A percentile compares a stretch with the other conserved stretches of the same genome.
Conservation (phyloP, 2,888 invertebrate genomes). For the Panzeria rudis region DNA sequence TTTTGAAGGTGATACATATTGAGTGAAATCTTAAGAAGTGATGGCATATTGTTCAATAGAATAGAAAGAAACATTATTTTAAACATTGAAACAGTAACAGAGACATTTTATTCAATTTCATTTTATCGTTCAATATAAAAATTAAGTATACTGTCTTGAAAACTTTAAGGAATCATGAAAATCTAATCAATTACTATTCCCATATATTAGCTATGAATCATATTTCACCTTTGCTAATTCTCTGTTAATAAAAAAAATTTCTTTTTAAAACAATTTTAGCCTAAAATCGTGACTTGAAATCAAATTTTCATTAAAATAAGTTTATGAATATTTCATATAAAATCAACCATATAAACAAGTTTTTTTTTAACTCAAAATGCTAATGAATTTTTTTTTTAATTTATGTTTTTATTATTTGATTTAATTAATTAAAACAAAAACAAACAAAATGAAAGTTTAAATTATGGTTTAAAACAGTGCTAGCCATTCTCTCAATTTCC, state of each 20-base stretch:
- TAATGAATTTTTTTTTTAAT: slow-evolving; percentile 17
- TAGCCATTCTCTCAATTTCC: no score
- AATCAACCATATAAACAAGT: slow-evolving; percentile 27
- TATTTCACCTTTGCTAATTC: background rate
- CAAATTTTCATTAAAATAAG: background rate
- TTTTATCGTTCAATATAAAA: no score
- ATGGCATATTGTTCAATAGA: slow-evolving; percentile 3
- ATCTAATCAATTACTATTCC: no score
- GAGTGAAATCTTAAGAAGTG: slow-evolving; percentile 18
- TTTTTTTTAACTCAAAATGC: slow-evolving; percentile 9
- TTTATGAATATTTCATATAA: slow-evolving; percentile 19
- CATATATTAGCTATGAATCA: background rate
- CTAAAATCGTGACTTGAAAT: slow-evolving; percentile 16
- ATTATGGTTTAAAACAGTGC: background rate
- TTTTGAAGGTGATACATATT: slow-evolving; percentile 67
- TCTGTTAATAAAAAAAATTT: background rate
- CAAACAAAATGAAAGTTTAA: background rate
- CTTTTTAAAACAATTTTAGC: slow-evolving; percentile 5
- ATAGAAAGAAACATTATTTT: background rate
- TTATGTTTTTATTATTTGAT: slow-evolving; percentile 28
- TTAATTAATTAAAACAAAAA: slow-evolving; percentile 38
- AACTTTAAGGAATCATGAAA: no score
- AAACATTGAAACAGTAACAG: no score
- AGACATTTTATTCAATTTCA: no score
- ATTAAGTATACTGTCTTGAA: no score